Evolutionary conservation across 1,140 invertebrate genomes (phyloP).

Genomic region (Ceratosolen fusciceps): DNA sequence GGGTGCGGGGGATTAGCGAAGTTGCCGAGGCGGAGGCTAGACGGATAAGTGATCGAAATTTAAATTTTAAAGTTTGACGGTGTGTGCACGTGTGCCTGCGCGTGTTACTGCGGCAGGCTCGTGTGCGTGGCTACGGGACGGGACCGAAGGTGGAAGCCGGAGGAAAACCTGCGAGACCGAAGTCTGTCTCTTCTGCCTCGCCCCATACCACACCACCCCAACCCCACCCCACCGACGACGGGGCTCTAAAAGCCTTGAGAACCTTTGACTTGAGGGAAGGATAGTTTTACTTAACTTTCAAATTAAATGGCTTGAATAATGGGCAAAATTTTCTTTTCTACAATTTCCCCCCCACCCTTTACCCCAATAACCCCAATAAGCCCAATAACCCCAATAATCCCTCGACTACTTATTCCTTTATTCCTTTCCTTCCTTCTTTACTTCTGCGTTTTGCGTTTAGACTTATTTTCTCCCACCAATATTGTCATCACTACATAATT

Average conservation of each 20-base stretch:
- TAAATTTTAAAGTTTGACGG: constrained; percentile 46
- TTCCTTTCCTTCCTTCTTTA: neutral
- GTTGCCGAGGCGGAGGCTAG: neutral
- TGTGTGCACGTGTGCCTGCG: neutral
- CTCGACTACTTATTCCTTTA: too few relatives aligned
- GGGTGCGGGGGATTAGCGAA: neutral
- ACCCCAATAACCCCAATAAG: neutral
- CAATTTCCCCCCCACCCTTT: neutral
- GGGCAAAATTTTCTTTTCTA: constrained; percentile 3
- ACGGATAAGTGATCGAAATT: constrained; percentile 45
- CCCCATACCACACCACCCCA: too few relatives aligned
- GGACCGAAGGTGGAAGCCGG: constrained; percentile 6
- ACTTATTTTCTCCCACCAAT: neutral
- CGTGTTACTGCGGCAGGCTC: neutral
- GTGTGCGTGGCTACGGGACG: neutral
- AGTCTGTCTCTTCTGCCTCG: neutral
- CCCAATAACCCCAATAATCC: neutral
- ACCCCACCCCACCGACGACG: neutral
- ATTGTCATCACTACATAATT: too few relatives aligned
- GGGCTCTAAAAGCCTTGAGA: constrained; percentile 21
- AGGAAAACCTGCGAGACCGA: neutral
- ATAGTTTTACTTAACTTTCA: constrained; percentile 31
- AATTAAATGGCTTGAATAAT: constrained; percentile 32
- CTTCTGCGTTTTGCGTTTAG: neutral
- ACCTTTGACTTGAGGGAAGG: constrained; percentile 24